Conservation (phyloP, 2,113 vertebrate species). For the human (Homo sapiens) region DNA sequence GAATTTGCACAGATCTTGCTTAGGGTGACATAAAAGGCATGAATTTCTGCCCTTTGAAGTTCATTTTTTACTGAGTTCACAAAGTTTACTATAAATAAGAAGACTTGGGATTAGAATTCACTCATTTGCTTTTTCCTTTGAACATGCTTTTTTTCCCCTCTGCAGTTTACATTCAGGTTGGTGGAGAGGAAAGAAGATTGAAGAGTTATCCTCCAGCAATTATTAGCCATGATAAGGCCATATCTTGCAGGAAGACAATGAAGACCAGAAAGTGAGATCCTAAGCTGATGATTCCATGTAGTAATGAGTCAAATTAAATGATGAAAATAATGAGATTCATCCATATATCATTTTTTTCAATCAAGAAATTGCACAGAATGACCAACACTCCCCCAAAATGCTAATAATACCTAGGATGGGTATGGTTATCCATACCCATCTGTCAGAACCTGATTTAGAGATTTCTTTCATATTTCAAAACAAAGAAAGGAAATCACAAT, state of each 20-base stretch:
- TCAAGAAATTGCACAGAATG: background rate
- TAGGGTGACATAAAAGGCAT: constrained; percentile 46
- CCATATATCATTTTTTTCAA: background rate
- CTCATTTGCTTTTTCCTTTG: background rate
- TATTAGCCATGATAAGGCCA: background rate
- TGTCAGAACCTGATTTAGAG: background rate
- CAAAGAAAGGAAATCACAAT: background rate
- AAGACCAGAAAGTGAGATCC: background rate
- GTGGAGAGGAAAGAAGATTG: background rate
- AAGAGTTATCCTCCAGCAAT: background rate
- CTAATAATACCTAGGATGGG: background rate
- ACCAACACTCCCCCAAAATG: background rate
- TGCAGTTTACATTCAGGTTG: background rate
- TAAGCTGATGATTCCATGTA: background rate
- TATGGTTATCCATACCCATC: too few species aligned
- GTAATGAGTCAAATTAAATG: background rate
- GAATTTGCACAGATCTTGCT: constrained; percentile 40
- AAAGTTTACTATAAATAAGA: background rate
- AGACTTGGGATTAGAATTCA: background rate
- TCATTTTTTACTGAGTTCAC: constrained; percentile 22
- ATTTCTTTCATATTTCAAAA: background rate
- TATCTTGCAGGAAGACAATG: background rate
- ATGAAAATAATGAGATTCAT: constrained; percentile 5
- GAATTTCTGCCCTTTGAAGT: constrained; percentile 35
- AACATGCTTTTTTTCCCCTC: background rate